Percentiles rank a stretch among this genome's conserved stretches.
Conservation (phyloP, 2,797 vertebrate genomes). For the Thaleichthys pacificus region DNA sequence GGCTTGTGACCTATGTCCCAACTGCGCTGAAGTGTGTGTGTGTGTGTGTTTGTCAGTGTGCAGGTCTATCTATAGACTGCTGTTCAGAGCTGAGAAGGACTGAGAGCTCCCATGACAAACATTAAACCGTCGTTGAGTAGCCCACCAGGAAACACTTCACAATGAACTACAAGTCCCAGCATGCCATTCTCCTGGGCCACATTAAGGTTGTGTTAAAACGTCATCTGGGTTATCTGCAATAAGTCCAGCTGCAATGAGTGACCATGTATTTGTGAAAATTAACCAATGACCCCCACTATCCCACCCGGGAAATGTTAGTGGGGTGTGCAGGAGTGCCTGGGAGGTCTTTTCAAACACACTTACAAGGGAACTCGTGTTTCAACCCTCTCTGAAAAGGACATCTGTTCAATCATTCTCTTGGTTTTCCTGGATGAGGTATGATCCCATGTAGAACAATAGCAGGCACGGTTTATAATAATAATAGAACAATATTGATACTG, state of each 20-base stretch:
- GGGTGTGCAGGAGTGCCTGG: too few relatives aligned
- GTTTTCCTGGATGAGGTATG: neutral
- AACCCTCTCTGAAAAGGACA: too few relatives aligned
- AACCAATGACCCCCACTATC: too few relatives aligned
- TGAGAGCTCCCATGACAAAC: too few relatives aligned
- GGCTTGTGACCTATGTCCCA: too few relatives aligned
- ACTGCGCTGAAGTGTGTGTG: neutral
- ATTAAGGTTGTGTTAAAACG: neutral
- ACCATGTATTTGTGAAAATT: neutral
- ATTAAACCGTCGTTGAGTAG: neutral
- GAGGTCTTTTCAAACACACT: too few relatives aligned
- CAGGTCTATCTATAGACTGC: neutral
- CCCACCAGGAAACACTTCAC: neutral
- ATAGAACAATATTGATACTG: neutral
- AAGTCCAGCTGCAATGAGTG: neutral
- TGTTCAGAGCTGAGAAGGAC: too few relatives aligned
- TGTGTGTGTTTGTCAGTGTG: constrained; percentile 6
- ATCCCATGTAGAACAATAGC: neutral
- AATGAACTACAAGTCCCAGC: neutral
- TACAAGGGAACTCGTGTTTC: too few relatives aligned
- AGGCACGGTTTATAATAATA: neutral
- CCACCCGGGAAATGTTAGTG: too few relatives aligned
- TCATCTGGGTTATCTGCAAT: neutral
- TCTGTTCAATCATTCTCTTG: neutral
- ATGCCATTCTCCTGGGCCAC: neutral